Evolutionary conservation across 2,797 vertebrate species (phyloP), one percentile per base, ranked within the genome.

Genomic region (Sebastes itinus): DNA sequence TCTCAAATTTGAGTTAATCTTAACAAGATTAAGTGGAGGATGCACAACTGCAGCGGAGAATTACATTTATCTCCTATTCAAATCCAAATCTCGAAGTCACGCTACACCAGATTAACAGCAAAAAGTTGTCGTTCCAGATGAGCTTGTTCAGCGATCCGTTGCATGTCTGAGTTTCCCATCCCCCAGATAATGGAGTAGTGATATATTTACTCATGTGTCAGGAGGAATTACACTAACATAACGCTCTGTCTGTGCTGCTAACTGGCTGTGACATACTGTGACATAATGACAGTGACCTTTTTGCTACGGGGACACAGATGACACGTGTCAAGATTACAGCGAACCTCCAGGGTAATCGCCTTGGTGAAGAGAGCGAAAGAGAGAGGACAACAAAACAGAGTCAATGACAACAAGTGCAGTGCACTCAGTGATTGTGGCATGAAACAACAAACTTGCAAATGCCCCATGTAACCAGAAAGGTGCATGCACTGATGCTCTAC

Each of bases 251-350:
- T 67, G 58, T 14, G 33, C 73, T 33, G 78, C 68, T 79, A 87
- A 90, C 80, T 74, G 68, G 73, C 83, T 89, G 84, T 80, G 77
- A 89, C 87, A 87, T 30, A 38, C 77, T 60, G 66, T 80, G 79
- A 86, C 78, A 80, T 81, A 80, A 94, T 75, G 69, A 84, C 35
- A 22, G 60, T 81, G 87, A 93, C 87, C 85, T 82, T 86, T 83
- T 76, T n/a, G 79, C 71, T 30, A 6, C 8, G 59, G 77, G 77
- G 73, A 80, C 72, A 77, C 14, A 66, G 77, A 88, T 87, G 84
- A 84, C 63, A 59, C 61, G 78, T 77, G 79, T 85, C 52, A n/a
- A n/a, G 6, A 78, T 78, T 67, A 54, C 38, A 77, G 73, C 52
- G 11, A 64, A 33, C 70, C 72, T 66, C 38, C 67, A 49, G 30